Evolutionary conservation across 2,888 invertebrate species (phyloP).

Genomic region (Byasa hedistus): DNA sequence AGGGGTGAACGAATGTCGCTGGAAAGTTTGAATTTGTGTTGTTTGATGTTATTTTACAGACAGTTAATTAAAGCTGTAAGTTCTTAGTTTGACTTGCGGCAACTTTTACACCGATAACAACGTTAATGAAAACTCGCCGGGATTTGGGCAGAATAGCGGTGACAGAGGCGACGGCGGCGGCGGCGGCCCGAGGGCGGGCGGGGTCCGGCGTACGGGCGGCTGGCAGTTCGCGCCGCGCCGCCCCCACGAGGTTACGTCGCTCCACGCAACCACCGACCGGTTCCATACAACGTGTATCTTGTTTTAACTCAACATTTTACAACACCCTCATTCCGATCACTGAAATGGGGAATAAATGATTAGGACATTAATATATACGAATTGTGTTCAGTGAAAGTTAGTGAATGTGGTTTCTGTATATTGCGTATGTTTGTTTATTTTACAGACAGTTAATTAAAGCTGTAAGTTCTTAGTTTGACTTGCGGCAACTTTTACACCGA

Average conservation of each 20-base stretch:
- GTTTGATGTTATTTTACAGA: conserved; percentile 66
- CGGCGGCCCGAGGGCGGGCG: conserved; percentile 48
- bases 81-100: conserved; percentile 67
- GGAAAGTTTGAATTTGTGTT: conserved; percentile 53
- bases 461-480: conserved; percentile 67
- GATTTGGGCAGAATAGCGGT: conserved; percentile 70
- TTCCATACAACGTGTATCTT: conserved; percentile 45
- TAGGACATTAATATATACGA: conserved; percentile 18
- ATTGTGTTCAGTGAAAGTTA: conserved; percentile 56
- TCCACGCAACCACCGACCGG: conserved; percentile 41
- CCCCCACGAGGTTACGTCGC: conserved; percentile 57
- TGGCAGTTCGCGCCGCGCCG: conserved; percentile 64
- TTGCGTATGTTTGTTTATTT: conserved; percentile 59
- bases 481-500: conserved; percentile 72
- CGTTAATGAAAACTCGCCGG: conserved; percentile 77
- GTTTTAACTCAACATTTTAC: conserved; percentile 36
- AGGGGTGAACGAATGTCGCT: conserved; percentile 33
- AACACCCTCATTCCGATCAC: neutral
- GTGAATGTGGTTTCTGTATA: conserved; percentile 60
- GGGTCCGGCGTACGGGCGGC: conserved; percentile 51
- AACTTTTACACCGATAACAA: conserved; percentile 77
- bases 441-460: conserved; percentile 76
- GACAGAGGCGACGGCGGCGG: conserved; percentile 61
- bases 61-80: conserved; percentile 74
- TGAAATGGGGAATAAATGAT: conserved; percentile 29